Conservation (phyloP, 2,797 vertebrate genomes). For the Molothrus aeneus region DNA sequence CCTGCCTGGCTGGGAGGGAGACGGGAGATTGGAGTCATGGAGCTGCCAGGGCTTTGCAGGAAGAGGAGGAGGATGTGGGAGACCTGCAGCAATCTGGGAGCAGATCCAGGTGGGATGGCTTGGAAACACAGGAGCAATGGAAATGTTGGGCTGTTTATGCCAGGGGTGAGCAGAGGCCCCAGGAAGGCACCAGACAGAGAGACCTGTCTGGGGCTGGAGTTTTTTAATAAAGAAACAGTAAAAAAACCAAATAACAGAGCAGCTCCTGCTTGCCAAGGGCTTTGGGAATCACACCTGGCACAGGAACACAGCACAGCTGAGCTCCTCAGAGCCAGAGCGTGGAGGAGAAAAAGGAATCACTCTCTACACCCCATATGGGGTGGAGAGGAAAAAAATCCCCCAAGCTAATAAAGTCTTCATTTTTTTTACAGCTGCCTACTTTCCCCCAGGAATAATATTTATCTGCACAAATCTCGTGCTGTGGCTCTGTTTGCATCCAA, state of each 20-base stretch:
- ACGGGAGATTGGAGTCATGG: background rate
- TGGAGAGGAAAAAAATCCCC: background rate
- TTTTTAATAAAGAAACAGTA: slow-evolving; percentile 57
- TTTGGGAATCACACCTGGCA: slow-evolving; percentile 65
- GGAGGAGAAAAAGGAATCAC: background rate
- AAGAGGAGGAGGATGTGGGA: slow-evolving; percentile 37
- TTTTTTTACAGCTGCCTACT: background rate
- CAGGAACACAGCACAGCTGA: slow-evolving; percentile 8
- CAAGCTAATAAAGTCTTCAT: background rate
- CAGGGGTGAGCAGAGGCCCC: slow-evolving; percentile 33
- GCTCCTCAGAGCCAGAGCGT: background rate
- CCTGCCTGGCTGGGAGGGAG: background rate
- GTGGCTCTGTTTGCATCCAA: background rate
- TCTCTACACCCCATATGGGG: background rate
- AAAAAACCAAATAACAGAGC: slow-evolving; percentile 34
- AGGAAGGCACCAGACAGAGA: background rate
- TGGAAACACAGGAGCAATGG: background rate
- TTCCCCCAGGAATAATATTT: background rate
- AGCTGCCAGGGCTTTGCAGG: slow-evolving; percentile 26
- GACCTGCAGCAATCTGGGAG: slow-evolving; percentile 30
- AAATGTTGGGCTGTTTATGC: background rate
- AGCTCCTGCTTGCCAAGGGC: slow-evolving; percentile 64
- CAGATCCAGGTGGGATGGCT: slow-evolving; percentile 48
- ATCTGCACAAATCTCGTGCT: background rate
- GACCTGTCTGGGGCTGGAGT: background rate